Conservation (phyloP, 1,140 invertebrate species). For the Diplogasteroides magnus region DNA sequence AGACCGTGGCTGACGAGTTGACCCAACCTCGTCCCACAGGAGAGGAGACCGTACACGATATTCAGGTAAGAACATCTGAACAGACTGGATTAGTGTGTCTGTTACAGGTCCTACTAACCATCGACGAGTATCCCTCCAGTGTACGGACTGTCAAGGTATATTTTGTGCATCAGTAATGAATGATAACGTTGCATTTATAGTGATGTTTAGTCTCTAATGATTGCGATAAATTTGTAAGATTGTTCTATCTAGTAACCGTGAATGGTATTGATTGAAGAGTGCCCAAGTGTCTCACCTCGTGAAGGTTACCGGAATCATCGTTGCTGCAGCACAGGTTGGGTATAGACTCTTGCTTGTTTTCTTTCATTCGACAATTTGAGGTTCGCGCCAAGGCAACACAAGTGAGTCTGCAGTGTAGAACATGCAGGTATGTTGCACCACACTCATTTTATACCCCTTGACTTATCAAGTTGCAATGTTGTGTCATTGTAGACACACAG, state of each 20-base stretch:
- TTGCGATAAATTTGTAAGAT: no score
- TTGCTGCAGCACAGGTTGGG: conserved; percentile 75
- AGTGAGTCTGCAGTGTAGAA: conserved; percentile 90
- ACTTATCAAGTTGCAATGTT: not conserved
- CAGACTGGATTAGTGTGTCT: no score
- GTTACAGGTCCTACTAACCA: conserved; percentile 78
- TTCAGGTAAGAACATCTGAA: no score
- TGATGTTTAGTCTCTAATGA: no score
- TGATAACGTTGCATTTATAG: not conserved
- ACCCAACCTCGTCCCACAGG: conserved; percentile 81
- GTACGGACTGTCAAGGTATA: conserved; percentile 79
- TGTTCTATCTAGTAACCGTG: no score
- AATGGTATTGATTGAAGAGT: no score
- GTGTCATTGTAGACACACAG: conserved; percentile 72
- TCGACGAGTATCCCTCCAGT: conserved; percentile 74
- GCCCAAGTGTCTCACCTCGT: conserved; percentile 84
- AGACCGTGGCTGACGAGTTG: conserved; percentile 92
- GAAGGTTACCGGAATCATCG: conserved; percentile 90
- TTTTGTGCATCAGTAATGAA: conserved; percentile 17
- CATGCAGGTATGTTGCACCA: conserved; percentile 44
- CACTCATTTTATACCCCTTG: not conserved
- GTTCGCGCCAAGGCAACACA: conserved; percentile 89
- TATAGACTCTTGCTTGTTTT: not conserved
- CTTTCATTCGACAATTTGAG: conserved; percentile 10
- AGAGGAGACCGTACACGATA: conserved; percentile 83